Conservation (phyloP, 2,888 invertebrate species). For the Stenurella melanura region DNA sequence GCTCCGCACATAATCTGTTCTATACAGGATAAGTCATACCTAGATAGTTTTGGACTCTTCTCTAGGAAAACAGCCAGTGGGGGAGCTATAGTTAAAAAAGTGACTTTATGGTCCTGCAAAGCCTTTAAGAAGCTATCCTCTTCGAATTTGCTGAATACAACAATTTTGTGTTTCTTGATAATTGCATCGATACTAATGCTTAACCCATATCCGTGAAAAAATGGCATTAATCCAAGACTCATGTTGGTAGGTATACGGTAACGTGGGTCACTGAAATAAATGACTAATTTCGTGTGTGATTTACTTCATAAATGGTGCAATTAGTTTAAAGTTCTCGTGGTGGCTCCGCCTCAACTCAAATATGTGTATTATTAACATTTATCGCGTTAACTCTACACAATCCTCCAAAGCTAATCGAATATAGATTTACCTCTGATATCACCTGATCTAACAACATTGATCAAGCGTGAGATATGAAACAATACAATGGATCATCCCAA, state of each 20-base stretch:
- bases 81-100: conserved; percentile 83
- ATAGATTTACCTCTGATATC: too few relatives aligned
- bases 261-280: conserved; percentile 49
- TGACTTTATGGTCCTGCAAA: conserved; percentile 81
- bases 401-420: too few relatives aligned
- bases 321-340: too few relatives aligned
- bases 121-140: conserved; percentile 79
- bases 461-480: too few relatives aligned
- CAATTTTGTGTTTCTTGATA: conserved; percentile 47
- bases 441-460: too few relatives aligned
- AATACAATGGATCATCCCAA: too few relatives aligned
- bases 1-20: conserved; percentile 84
- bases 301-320: background rate
- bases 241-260: background rate
- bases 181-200: conserved; percentile 53
- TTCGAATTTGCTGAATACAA: conserved; percentile 60
- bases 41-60: conserved; percentile 85
- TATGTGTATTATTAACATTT: too few relatives aligned
- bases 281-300: too few relatives aligned
- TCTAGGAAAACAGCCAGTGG: conserved; percentile 88
- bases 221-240: conserved; percentile 57
- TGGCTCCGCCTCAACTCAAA: too few relatives aligned
- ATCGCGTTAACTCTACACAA: too few relatives aligned
- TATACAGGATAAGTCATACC: conserved; percentile 84
- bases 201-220: conserved; percentile 63